Evolutionary conservation across 1,140 invertebrate species (phyloP).

Genomic region (Polypedilum vanderplanki): DNA sequence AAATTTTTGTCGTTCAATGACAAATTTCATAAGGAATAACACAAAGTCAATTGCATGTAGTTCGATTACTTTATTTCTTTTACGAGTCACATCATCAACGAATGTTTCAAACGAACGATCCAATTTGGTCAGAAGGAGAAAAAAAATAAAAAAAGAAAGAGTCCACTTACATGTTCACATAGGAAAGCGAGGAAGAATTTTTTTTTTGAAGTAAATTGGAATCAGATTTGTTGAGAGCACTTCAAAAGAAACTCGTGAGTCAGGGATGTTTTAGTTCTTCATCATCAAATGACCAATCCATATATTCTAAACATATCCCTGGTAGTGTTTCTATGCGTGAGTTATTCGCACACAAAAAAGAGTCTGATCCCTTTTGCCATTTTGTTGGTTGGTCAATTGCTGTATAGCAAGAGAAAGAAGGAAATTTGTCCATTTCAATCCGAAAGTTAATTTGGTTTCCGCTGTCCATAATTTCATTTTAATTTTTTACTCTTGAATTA

Average conservation of each 20-base stretch:
- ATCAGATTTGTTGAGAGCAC: constrained; percentile 17
- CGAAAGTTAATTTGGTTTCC: constrained; percentile 8
- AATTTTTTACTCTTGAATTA: constrained; percentile 3
- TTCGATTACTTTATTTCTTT: background rate
- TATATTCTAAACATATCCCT: too few relatives aligned
- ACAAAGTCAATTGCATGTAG: background rate
- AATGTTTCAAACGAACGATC: background rate
- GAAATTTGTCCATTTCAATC: background rate
- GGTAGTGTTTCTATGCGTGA: too few relatives aligned
- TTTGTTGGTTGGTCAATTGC: too few relatives aligned
- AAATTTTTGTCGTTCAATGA: background rate
- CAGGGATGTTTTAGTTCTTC: background rate
- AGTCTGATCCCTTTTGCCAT: too few relatives aligned
- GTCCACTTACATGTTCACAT: constrained; percentile 1
- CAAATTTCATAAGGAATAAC: background rate
- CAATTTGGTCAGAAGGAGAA: background rate
- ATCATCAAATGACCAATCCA: background rate
- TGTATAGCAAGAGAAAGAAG: background rate
- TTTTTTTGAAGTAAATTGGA: constrained; percentile 25
- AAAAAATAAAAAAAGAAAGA: background rate
- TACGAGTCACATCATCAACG: background rate
- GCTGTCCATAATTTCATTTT: constrained; percentile 12
- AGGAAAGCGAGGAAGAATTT: background rate
- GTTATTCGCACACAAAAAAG: too few relatives aligned
- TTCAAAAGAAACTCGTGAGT: constrained; percentile 5